Evolutionary conservation across 2,888 invertebrate genomes (phyloP).

Genomic region (Amiota minor): DNA sequence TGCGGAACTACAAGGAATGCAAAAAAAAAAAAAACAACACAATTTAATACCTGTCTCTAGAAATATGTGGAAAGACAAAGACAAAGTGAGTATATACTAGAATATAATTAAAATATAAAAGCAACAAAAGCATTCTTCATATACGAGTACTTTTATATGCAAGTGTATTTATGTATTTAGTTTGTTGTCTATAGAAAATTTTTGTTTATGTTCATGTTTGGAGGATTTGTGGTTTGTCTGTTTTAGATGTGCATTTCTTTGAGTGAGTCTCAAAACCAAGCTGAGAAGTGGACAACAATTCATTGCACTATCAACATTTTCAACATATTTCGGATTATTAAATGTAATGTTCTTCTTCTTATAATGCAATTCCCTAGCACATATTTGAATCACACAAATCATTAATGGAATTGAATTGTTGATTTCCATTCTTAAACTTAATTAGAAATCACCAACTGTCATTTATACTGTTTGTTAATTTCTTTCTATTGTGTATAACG

Average conservation of each 20-base stretch:
- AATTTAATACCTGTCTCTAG: constrained; percentile 10
- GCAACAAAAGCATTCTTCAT: background rate
- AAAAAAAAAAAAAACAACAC: background rate
- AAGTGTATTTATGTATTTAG: background rate
- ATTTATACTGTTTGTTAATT: constrained; percentile 5
- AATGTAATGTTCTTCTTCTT: too few relatives aligned
- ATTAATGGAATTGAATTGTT: too few relatives aligned
- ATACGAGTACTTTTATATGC: too few relatives aligned
- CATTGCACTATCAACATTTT: too few relatives aligned
- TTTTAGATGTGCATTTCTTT: background rate
- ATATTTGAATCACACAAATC: too few relatives aligned
- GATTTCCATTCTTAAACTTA: background rate
- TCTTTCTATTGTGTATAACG: background rate
- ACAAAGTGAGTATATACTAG: background rate
- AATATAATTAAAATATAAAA: constrained; percentile 18
- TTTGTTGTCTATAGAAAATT: background rate
- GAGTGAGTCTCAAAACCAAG: too few relatives aligned
- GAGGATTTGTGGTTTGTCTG: background rate
- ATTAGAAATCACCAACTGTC: background rate
- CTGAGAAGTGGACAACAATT: too few relatives aligned
- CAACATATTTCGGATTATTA: too few relatives aligned
- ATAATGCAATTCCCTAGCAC: too few relatives aligned
- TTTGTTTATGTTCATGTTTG: background rate
- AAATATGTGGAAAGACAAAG: too few relatives aligned
- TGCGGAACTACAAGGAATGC: background rate